Conservation (phyloP, 2,888 invertebrate genomes). For the Drosophila silvestris region DNA sequence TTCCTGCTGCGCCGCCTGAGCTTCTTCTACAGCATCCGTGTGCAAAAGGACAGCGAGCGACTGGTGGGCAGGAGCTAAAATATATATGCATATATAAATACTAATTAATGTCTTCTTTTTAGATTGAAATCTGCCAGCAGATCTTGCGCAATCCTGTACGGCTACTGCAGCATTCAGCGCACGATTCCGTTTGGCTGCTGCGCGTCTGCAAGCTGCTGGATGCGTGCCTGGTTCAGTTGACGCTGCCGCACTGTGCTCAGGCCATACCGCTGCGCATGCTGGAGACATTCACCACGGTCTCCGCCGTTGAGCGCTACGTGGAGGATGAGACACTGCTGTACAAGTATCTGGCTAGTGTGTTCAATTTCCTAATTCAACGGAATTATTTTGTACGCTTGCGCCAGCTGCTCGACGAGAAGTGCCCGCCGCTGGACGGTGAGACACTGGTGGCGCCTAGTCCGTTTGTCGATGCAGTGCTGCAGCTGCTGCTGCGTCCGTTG, state of each 20-base stretch:
- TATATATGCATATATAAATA: neutral
- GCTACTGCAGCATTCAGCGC: constrained; percentile 81
- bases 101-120: neutral
- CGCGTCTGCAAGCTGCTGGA: constrained; percentile 84
- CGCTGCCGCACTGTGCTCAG: constrained; percentile 84
- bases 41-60: constrained; percentile 88
- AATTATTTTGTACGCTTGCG: constrained; percentile 91
- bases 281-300: constrained; percentile 90
- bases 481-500: constrained; percentile 92
- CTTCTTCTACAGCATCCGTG: constrained; percentile 90
- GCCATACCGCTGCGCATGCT: constrained; percentile 92
- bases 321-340: constrained; percentile 78
- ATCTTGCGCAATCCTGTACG: constrained; percentile 82
- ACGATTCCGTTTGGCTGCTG: constrained; percentile 82
- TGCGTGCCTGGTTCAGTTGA: constrained; percentile 83
- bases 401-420: constrained; percentile 89
- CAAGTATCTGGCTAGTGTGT: constrained; percentile 82
- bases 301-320: constrained; percentile 81
- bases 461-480: constrained; percentile 90
- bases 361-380: constrained; percentile 82
- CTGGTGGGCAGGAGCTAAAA: constrained; percentile 85
- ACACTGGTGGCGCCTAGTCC: constrained; percentile 90
- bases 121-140: constrained; percentile 85
- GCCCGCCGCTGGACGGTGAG: constrained; percentile 90
- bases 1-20: constrained; percentile 89